Conservation (phyloP, 2,113 vertebrate species). For the Oreochromis spilurus region DNA sequence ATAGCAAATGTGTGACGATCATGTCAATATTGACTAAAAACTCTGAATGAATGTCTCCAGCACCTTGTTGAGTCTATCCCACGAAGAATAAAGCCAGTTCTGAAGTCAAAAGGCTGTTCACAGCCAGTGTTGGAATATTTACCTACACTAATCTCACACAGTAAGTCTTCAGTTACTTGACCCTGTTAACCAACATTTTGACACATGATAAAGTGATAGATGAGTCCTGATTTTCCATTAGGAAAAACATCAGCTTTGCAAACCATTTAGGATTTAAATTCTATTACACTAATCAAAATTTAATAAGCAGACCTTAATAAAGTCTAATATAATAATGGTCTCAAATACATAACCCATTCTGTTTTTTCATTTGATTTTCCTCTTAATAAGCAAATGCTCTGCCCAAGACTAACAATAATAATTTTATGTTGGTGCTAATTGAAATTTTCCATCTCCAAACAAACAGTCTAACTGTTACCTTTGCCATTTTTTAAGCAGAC, state of each 20-base stretch:
- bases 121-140: not conserved
- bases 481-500: not conserved
- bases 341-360: not conserved
- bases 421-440: not conserved
- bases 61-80: not conserved
- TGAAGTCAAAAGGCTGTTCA: not conserved
- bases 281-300: not conserved
- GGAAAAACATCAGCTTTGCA: not conserved
- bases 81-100: fast-evolving
- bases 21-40: not conserved
- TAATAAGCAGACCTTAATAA: not conserved
- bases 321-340: not conserved
- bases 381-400: not conserved
- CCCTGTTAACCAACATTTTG: not conserved
- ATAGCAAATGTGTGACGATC: not conserved
- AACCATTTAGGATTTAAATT: not conserved
- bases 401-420: not conserved
- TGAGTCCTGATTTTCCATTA: not conserved
- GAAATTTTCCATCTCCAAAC: not conserved
- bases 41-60: not conserved
- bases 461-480: not conserved
- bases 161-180: not conserved
- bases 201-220: not conserved
- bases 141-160: not conserved
- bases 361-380: not conserved